Percentiles rank a stretch among this genome's conserved stretches.
Conservation (phyloP, 2,797 vertebrate species). For the Otus scops region DNA sequence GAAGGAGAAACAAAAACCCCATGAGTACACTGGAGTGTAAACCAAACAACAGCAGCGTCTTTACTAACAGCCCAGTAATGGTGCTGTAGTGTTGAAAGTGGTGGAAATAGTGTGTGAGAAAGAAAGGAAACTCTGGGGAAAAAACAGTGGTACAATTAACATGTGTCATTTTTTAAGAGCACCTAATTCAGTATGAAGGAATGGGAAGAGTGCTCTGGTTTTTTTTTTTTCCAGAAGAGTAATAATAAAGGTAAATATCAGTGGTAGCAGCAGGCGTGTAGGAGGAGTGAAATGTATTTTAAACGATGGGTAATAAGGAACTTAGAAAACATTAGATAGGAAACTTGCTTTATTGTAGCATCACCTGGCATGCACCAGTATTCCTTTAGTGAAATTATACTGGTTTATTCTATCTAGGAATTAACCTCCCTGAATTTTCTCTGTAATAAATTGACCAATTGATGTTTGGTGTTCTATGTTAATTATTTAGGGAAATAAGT, state of each 20-base stretch:
- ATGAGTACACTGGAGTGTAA: neutral
- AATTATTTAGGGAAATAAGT: neutral
- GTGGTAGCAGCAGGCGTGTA: neutral
- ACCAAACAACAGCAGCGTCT: neutral
- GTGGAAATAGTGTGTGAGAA: neutral
- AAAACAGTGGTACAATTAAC: neutral
- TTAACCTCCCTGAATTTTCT: neutral
- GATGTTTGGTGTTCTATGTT: neutral
- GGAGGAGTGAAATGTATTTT: neutral
- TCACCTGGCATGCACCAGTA: neutral
- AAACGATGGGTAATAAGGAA: neutral
- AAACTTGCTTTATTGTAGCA: neutral
- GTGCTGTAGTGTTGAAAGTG: neutral
- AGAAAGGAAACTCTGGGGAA: neutral
- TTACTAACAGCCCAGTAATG: fast-evolving
- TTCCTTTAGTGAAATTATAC: neutral
- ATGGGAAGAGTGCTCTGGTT: neutral
- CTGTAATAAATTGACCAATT: neutral
- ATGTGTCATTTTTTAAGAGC: neutral
- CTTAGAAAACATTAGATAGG: neutral
- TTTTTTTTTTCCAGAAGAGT: neutral
- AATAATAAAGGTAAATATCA: neutral
- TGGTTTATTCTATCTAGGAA: neutral
- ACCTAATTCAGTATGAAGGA: neutral
- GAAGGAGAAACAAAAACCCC: neutral